Conservation (phyloP, 2,113 vertebrate species). For the Erinaceus europaeus region DNA sequence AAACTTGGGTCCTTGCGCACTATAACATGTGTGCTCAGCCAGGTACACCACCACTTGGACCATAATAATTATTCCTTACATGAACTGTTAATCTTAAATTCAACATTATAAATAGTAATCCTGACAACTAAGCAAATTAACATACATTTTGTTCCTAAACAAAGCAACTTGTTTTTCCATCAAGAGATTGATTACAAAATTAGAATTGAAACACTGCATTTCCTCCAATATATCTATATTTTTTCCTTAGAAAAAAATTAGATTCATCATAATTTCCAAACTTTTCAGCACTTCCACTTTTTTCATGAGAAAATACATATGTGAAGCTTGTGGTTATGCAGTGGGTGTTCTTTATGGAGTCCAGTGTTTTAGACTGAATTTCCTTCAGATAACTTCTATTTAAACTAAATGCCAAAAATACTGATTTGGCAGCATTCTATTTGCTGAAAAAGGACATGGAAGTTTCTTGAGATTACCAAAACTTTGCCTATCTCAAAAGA, state of each 20-base stretch:
- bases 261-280: background rate
- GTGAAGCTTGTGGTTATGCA: background rate
- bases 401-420: too few relatives aligned
- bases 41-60: too few relatives aligned
- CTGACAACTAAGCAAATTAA: background rate
- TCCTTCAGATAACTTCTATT: background rate
- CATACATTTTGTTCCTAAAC: slow-evolving; percentile 1
- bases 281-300: background rate
- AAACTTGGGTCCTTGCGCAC: too few relatives aligned
- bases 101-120: background rate
- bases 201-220: background rate
- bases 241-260: background rate
- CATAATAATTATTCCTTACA: background rate
- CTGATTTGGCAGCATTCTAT: too few relatives aligned
- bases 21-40: too few relatives aligned
- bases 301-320: background rate
- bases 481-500: background rate
- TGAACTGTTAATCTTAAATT: background rate
- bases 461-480: background rate
- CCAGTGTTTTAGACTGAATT: background rate
- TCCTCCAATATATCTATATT: background rate
- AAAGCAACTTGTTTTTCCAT: background rate
- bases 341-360: background rate
- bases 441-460: background rate
- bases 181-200: slow-evolving; percentile 6